phyloP scores from a whole-genome alignment of 2,797 vertebrate genomes.

The Siniperca obscura region DNA sequence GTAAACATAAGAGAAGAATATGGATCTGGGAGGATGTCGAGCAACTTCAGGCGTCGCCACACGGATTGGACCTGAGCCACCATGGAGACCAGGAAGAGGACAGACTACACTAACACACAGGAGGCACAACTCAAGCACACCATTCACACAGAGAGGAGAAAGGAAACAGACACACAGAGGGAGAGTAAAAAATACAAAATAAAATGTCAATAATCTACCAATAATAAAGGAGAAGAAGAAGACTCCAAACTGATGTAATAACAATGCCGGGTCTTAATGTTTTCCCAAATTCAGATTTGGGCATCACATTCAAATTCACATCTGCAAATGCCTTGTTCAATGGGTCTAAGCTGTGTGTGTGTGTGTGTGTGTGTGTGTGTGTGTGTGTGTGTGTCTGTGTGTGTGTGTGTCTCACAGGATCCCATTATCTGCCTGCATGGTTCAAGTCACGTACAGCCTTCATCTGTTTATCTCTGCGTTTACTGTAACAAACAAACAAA shows the following conservation, averaged over 20 bases:
- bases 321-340: neutral
- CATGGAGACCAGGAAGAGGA: no score
- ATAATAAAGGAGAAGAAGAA: neutral
- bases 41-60: no score
- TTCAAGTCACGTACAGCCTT: conserved; percentile 53
- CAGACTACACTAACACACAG: no score
- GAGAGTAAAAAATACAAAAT: no score
- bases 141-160: no score
- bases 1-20: no score
- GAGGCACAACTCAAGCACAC: no score
- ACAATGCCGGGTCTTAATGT: neutral
- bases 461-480: conserved; percentile 50
- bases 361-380: neutral
- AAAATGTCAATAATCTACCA: neutral
- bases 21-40: no score
- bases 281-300: neutral
- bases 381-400: conserved; percentile 6
- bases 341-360: neutral
- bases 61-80: no score
- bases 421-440: conserved; percentile 37
- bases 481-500: conserved; percentile 37
- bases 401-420: neutral
- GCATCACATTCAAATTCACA: neutral
- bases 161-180: no score
- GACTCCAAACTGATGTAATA: neutral